Evolutionary conservation across 37 sponge, comb jelly and placozoan species (phyloP).

Genomic region (Hormiphora californensis): DNA sequence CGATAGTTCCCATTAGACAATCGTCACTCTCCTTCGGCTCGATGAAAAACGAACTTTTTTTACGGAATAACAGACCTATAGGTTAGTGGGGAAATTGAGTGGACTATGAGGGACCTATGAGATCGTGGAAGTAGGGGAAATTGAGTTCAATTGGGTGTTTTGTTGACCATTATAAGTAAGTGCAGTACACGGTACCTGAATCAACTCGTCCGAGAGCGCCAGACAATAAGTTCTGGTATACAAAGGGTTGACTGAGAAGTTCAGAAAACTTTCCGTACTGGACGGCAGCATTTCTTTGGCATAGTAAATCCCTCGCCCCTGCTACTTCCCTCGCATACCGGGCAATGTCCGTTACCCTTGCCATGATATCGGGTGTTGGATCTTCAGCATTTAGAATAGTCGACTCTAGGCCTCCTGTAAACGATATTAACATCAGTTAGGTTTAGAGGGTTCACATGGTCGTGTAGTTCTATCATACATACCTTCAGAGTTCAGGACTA

Average conservation of each 20-base stretch:
- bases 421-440: not conserved
- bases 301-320: not conserved
- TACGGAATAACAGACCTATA: not conserved
- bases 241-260: not conserved
- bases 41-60: not conserved
- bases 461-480: no score
- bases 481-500: no score
- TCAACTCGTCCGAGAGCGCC: not conserved
- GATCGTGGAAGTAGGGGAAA: no score
- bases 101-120: no score
- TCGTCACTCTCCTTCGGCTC: constrained; percentile 35
- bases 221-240: not conserved
- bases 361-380: not conserved
- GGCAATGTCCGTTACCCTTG: not conserved
- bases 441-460: not conserved
- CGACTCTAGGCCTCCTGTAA: not conserved
- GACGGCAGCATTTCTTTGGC: constrained; percentile 5
- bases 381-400: not conserved
- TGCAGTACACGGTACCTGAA: no score
- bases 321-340: not conserved
- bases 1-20: constrained; percentile 17
- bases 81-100: no score
- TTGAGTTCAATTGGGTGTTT: no score
- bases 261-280: constrained; percentile 2
- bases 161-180: no score